Base-by-base conservation (phyloP, 2,888 invertebrate species). In the Macropis europaea region DNA sequence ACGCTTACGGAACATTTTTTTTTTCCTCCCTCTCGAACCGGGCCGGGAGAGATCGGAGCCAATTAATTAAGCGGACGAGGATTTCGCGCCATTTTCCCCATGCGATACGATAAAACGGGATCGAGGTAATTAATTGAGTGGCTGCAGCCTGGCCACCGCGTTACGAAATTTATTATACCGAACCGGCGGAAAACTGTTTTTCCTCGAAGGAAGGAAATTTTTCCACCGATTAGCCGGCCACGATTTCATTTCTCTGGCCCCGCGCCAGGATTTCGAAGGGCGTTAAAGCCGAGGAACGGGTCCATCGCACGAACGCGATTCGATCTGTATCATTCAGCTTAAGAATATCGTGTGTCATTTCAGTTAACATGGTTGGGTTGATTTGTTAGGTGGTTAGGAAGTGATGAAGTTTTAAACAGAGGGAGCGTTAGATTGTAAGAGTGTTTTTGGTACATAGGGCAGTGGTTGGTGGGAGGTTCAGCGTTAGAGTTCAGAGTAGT, bases 121-220 rank as follows among this genome's bases (percentile, higher is more conserved):
- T 76, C 70, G 60, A 28, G 62, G 78, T 76, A 82, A 85, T 84
- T 84, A 84, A 81, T 82, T 73, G 60, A 67, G 74, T 64, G 53
- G 38, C 57, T 13, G 45, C 32, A 17, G 19, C 45, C 24, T 34
- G 17, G 42, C 22, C 19, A 28, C 53, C 26, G 28, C 30, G 38
- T 59, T 62, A 40, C 11, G 28, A 56, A 70, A 80, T 80, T 81
- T 80, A 81, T 77, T 48, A 45, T 50, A n/a, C 30, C 36, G n/a
- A 26, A 9, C 36, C 43, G 17, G 13, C 28, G 22, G 43, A 59
- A 73, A 64, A 64, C 73, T 22, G 54, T 54, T 42, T 28, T 40
- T 24, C 42, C 17, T 43, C 43, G 50, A 63, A 54, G 40, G 50
- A 63, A 54, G 40, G 50, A 50, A 53, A 74, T 69, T 79, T 66